phyloP scores from a whole-genome alignment of 2,888 invertebrate species.

The Cephus rjabovi region DNA sequence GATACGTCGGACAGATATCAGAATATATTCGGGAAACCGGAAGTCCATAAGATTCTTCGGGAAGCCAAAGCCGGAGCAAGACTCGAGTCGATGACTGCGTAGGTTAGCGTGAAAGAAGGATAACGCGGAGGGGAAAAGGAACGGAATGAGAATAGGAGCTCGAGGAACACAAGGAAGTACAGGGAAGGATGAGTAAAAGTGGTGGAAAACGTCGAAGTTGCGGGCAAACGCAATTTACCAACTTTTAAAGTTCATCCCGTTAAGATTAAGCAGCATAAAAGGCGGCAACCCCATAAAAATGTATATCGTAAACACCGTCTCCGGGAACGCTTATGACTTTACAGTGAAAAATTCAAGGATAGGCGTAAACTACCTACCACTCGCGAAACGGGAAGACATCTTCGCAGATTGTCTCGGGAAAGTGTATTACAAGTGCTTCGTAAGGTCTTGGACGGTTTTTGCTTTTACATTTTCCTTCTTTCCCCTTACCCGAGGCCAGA shows the following conservation, averaged over 20 bases:
- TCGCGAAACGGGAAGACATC: neutral
- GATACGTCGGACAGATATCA: constrained; percentile 4
- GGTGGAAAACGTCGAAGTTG: neutral
- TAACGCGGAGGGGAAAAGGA: neutral
- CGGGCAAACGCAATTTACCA: constrained; percentile 4
- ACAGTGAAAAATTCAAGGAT: neutral
- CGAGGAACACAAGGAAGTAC: neutral
- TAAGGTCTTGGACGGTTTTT: neutral
- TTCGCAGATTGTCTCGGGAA: neutral
- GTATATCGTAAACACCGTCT: constrained; percentile 37
- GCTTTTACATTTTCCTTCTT: neutral
- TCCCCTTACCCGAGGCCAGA: neutral
- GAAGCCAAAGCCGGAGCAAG: neutral
- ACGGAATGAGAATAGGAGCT: neutral
- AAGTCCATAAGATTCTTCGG: neutral
- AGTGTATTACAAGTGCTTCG: neutral
- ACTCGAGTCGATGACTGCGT: neutral
- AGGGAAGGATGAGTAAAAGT: neutral
- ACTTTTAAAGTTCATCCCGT: constrained; percentile 7
- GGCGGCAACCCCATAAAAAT: constrained; percentile 40
- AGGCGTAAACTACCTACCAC: neutral
- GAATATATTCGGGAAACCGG: constrained; percentile 2
- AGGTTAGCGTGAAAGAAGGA: neutral
- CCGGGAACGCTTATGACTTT: constrained; percentile 12
- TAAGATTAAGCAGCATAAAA: constrained; percentile 24